Percentiles rank a stretch among this genome's conserved stretches.
Evolutionary conservation across 2,113 vertebrate genomes (phyloP).

Genomic region (Mandrillus leucophaeus): DNA sequence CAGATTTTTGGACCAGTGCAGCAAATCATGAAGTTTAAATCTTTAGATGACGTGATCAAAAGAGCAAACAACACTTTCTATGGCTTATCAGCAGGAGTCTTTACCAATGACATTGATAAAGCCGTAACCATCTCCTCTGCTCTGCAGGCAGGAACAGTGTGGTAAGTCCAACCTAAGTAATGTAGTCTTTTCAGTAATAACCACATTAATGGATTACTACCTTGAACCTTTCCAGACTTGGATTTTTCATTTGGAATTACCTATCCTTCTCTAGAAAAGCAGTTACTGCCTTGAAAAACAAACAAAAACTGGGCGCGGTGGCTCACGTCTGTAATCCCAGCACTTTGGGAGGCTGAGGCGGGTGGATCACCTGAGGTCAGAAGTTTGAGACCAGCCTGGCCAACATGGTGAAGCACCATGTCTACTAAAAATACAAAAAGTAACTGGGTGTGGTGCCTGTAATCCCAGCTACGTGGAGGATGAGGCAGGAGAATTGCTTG

Average conservation of each 20-base stretch:
- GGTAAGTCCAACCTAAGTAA: constrained; percentile 82
- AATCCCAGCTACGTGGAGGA: too few species aligned
- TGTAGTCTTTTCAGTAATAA: neutral
- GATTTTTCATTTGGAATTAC: neutral
- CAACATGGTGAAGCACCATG: too few species aligned
- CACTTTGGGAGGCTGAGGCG: too few species aligned
- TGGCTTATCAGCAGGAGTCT: constrained; percentile 91
- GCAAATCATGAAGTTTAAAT: constrained; percentile 93
- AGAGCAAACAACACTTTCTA: constrained; percentile 92
- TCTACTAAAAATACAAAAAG: too few species aligned
- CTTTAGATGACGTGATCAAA: constrained; percentile 89
- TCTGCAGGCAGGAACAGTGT: constrained; percentile 92
- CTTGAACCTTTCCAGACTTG: neutral
- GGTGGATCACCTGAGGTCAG: too few species aligned
- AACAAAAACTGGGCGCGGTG: too few species aligned
- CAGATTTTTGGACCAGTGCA: constrained; percentile 96
- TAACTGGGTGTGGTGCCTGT: too few species aligned
- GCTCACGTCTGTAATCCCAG: too few species aligned
- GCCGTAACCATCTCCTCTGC: constrained; percentile 89
- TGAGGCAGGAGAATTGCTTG: too few species aligned
- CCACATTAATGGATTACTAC: neutral
- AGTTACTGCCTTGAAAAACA: neutral
- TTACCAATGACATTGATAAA: constrained; percentile 92
- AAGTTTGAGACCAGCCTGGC: too few species aligned
- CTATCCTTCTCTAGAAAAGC: neutral